phyloP scores from a whole-genome alignment of 2,797 vertebrate genomes.

The Calcarius lapponicus region DNA sequence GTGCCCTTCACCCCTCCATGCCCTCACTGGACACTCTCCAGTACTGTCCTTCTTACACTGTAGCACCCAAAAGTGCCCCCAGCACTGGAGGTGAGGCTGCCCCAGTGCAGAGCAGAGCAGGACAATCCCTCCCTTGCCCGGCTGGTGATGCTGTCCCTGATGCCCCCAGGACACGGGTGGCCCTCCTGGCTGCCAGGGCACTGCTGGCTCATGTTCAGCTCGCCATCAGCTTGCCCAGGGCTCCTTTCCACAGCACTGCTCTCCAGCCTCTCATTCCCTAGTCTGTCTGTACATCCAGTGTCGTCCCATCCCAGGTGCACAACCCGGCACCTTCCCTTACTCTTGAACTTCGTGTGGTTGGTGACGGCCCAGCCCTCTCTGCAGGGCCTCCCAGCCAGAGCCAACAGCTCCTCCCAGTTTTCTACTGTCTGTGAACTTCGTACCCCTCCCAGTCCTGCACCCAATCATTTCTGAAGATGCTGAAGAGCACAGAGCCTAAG shows the following conservation, averaged over 20 bases:
- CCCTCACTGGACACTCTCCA: too few species aligned
- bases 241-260: background rate
- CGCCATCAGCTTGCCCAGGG: background rate
- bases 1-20: background rate
- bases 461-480: too few species aligned
- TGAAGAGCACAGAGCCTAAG: background rate
- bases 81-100: background rate
- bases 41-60: background rate
- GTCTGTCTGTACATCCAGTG: background rate
- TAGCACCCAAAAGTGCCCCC: background rate
- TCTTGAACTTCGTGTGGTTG: fast-evolving
- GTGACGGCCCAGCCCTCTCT: background rate
- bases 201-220: background rate
- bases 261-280: background rate
- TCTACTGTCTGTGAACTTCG: fast-evolving
- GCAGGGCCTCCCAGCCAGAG: background rate
- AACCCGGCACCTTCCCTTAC: fast-evolving
- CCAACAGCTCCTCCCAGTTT: background rate
- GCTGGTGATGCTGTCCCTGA: background rate
- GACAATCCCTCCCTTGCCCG: background rate
- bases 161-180: fast-evolving
- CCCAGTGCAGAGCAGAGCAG: background rate
- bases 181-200: background rate
- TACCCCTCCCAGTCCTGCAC: too few species aligned
- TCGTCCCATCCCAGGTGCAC: fast-evolving